Conservation (phyloP, 2,113 vertebrate species). For the Catharus fuscescens region DNA sequence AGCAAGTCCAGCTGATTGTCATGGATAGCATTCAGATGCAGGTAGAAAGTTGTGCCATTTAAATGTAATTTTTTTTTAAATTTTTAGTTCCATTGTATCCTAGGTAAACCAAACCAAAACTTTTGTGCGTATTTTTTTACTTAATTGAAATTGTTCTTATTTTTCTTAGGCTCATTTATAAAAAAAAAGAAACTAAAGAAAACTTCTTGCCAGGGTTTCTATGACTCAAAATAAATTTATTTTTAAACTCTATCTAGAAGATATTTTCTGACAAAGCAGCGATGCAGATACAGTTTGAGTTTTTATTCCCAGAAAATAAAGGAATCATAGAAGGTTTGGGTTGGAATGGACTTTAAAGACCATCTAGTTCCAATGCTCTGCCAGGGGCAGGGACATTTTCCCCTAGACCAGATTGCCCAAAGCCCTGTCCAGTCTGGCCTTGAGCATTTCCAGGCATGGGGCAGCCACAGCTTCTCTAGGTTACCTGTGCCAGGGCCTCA, state of each 20-base stretch:
- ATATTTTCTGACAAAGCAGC: background rate
- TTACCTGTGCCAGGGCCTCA: background rate
- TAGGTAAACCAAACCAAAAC: background rate
- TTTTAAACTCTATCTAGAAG: background rate
- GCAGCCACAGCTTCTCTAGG: background rate
- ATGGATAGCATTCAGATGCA: background rate
- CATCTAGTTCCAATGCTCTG: background rate
- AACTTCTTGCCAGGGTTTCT: background rate
- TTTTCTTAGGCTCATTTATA: background rate
- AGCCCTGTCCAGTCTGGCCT: background rate
- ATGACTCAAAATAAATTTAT: background rate
- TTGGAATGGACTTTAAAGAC: background rate
- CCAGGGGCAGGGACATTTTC: background rate
- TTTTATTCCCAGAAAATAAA: background rate
- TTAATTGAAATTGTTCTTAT: background rate
- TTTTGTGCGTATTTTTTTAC: background rate
- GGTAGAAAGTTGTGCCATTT: background rate
- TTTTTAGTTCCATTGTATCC: background rate
- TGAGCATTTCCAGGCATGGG: background rate
- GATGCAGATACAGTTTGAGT: background rate
- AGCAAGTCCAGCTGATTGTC: background rate
- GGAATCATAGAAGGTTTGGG: background rate
- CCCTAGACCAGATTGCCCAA: background rate
- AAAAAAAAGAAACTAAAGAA: background rate
- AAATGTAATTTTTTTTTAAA: background rate